Base-by-base conservation (phyloP, 2,113 vertebrate species). In the Pionites leucogaster region DNA sequence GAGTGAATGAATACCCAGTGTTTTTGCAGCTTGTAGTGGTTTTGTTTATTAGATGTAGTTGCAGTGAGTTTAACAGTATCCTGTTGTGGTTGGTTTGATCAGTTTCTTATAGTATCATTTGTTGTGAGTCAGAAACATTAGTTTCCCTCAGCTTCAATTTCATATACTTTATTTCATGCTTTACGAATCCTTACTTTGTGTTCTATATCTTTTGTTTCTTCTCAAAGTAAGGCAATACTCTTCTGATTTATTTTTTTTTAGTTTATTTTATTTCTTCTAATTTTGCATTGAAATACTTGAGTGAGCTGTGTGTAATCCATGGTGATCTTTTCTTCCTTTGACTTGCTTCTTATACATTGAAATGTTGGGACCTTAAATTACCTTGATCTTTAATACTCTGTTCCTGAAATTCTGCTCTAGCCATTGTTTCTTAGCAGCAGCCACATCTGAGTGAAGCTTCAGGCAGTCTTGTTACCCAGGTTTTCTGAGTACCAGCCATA, bases 321-420 rank as follows among this genome's bases (percentile, higher is more conserved):
- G 17, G 37, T 68, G 42, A 71, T 76, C 22, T 88, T 76, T 68
- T 79, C 52, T 47, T 75, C 19, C n/a, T 82, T 69, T 60, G 23
- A 60, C 39, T 85, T 75, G 13, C 28, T 84, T 20, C 69, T 44
- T 63, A 37, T 44, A 37, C 74, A 78, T 92, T 67, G 46, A 87
- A 89, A 50, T 50, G 60, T 20, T 82, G 62, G 8, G 62, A 60
- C 75, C 39, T 95, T 93, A 63, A 87, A 42, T 64, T 82, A 91
- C 62, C 74, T 55, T 63, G 57, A 39, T 84, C 41, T 78, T 89
- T 53, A 70, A 42, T 67, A 81, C 37, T 82, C 50, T 60, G 25
- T 77, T 88, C 25, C 86, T 82, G 89, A 91, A 95, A 84, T 79
- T 65, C 77, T 82, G 19, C 35, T 88, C 63, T 90, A 69, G 49